Conservation (phyloP, 2,888 invertebrate genomes). For the Parascotia fuliginaria region DNA sequence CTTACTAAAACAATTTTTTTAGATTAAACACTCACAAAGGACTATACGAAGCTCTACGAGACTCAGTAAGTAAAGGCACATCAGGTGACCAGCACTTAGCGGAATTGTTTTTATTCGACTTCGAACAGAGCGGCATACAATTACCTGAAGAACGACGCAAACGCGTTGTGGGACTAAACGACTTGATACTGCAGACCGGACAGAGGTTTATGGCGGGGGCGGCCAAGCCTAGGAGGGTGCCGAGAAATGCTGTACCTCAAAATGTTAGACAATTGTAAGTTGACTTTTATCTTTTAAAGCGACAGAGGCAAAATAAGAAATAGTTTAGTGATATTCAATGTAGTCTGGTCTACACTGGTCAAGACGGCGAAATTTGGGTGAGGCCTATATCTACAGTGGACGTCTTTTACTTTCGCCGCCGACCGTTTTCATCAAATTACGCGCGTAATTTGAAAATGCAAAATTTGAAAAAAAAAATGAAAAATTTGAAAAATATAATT, state of each 20-base stretch:
- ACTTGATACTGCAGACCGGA: slow-evolving; percentile 93
- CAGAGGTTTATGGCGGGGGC: slow-evolving; percentile 93
- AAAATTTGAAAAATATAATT: no score
- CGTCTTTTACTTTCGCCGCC: no score
- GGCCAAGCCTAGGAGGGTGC: slow-evolving; percentile 88
- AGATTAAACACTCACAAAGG: slow-evolving; percentile 96
- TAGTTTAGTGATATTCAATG: no score
- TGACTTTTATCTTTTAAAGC: not conserved
- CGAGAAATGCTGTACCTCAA: slow-evolving; percentile 88
- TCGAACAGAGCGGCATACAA: slow-evolving; percentile 99
- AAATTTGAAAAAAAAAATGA: no score
- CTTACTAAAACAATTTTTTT: slow-evolving; percentile 28
- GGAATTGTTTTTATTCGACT: slow-evolving; percentile 96
- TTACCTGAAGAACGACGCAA: slow-evolving; percentile 90
- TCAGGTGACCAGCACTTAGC: slow-evolving; percentile 94
- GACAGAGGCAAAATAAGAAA: no score
- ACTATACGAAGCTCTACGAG: slow-evolving; percentile 91
- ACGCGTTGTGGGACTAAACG: slow-evolving; percentile 94
- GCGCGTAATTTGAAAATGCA: no score
- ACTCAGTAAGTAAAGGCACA: slow-evolving; percentile 91
- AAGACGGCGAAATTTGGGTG: no score
- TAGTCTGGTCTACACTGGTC: no score
- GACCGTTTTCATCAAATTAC: no score
- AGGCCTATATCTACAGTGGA: no score
- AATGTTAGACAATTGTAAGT: slow-evolving; percentile 91